Percentiles rank a stretch among this genome's conserved stretches.
Evolutionary conservation across 1,140 invertebrate genomes (phyloP).

Genomic region (Phenacoccus solenopsis): DNA sequence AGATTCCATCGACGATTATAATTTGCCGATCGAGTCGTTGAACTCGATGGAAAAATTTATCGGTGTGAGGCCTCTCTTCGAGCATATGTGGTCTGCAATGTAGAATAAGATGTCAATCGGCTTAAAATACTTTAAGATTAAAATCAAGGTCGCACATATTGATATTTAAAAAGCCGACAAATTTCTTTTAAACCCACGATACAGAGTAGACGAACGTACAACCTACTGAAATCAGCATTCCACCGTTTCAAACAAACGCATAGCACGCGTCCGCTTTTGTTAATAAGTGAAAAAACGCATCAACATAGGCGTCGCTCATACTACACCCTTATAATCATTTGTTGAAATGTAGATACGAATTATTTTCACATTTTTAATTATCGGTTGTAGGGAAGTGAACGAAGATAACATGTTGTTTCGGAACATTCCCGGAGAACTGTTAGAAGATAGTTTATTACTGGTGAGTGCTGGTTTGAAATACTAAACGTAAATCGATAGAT

Average conservation of each 20-base stretch:
- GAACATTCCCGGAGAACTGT: slow-evolving; percentile 46
- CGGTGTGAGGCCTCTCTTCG: too few species aligned
- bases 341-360: background rate
- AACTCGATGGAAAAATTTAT: too few species aligned
- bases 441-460: slow-evolving; percentile 39
- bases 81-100: too few species aligned
- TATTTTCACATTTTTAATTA: slow-evolving; percentile 17
- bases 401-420: slow-evolving; percentile 58
- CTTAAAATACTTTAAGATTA: background rate
- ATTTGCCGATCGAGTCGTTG: background rate
- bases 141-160: too few species aligned
- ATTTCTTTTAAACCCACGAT: too few species aligned
- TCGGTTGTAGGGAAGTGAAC: slow-evolving; percentile 52
- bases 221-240: background rate
- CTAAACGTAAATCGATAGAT: background rate
- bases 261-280: background rate
- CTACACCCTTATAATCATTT: background rate
- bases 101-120: background rate
- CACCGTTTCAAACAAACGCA: background rate
- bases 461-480: slow-evolving; percentile 30
- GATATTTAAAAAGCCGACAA: background rate
- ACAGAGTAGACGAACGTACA: too few species aligned
- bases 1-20: background rate
- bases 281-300: background rate
- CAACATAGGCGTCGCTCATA: background rate